Conservation (phyloP, 2,797 vertebrate species). For the Danio aesculapii region DNA sequence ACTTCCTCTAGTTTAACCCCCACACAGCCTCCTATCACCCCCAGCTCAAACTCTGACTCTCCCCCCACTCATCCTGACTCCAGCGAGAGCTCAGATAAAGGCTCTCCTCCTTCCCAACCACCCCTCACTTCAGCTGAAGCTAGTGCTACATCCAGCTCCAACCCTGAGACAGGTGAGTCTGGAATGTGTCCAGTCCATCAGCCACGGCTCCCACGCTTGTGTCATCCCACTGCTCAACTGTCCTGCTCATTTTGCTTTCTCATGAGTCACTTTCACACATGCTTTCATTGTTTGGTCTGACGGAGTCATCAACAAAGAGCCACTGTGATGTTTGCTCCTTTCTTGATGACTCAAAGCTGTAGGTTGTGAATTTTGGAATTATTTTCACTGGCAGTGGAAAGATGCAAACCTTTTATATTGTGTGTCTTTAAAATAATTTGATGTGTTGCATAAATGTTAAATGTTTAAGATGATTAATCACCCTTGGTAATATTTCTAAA, state of each 20-base stretch:
- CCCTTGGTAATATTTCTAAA: no score
- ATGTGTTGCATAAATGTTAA: no score
- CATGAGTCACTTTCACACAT: background rate
- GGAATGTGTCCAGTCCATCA: background rate
- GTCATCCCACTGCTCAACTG: background rate
- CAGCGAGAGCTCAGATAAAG: constrained; percentile 82
- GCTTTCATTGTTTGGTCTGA: background rate
- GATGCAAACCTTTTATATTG: no score
- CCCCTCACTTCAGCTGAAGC: constrained; percentile 70
- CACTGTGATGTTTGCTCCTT: background rate
- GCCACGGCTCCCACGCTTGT: constrained; percentile 9
- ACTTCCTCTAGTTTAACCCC: constrained; percentile 76
- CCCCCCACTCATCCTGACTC: constrained; percentile 65
- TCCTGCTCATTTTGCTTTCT: background rate
- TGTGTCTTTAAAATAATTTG: no score
- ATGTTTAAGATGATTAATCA: no score
- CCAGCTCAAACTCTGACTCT: constrained; percentile 56
- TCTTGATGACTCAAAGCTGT: background rate
- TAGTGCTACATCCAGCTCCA: constrained; percentile 74
- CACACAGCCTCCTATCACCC: constrained; percentile 43
- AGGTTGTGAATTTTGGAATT: background rate
- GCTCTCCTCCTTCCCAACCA: constrained; percentile 83
- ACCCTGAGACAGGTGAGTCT: constrained; percentile 81
- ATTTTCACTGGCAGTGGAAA: background rate
- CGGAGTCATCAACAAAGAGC: background rate